Conservation (phyloP, 2,797 vertebrate genomes). For the Zenarchopterus dispar region DNA sequence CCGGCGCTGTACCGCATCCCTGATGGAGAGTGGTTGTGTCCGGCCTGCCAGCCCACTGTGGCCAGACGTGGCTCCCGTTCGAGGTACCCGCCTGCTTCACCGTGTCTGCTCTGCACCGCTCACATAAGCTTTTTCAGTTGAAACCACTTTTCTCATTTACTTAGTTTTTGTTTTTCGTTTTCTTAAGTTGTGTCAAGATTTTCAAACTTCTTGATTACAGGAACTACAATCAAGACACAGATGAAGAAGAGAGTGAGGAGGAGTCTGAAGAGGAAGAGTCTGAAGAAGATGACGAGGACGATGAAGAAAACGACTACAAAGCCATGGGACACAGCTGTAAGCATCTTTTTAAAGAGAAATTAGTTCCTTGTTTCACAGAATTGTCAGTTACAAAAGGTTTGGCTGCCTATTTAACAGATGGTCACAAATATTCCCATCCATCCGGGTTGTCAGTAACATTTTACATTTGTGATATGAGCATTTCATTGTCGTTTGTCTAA, state of each 20-base stretch:
- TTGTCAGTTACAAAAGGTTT: no score
- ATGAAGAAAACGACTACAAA: slow-evolving; percentile 89
- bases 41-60: slow-evolving; percentile 92
- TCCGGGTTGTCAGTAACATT: no score
- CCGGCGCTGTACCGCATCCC: slow-evolving; percentile 93
- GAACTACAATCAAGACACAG: slow-evolving; percentile 91
- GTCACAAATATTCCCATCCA: no score
- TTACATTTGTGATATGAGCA: no score
- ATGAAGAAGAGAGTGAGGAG: slow-evolving; percentile 87
- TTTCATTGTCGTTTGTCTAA: not conserved
- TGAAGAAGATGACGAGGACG: slow-evolving; percentile 86
- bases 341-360: slow-evolving; percentile 50
- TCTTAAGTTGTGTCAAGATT: not conserved
- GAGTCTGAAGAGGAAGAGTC: slow-evolving; percentile 86
- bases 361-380: no score
- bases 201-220: slow-evolving; percentile 63
- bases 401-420: no score
- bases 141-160: not conserved
- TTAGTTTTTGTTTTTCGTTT: not conserved
- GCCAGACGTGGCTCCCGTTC: slow-evolving; percentile 89
- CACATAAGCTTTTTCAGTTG: not conserved
- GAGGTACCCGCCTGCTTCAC: slow-evolving; percentile 77
- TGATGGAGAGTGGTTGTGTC: slow-evolving; percentile 93
- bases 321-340: slow-evolving; percentile 92
- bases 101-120: not conserved